Conservation (phyloP, 2,113 vertebrate species). For the Mastomys natalensis region DNA sequence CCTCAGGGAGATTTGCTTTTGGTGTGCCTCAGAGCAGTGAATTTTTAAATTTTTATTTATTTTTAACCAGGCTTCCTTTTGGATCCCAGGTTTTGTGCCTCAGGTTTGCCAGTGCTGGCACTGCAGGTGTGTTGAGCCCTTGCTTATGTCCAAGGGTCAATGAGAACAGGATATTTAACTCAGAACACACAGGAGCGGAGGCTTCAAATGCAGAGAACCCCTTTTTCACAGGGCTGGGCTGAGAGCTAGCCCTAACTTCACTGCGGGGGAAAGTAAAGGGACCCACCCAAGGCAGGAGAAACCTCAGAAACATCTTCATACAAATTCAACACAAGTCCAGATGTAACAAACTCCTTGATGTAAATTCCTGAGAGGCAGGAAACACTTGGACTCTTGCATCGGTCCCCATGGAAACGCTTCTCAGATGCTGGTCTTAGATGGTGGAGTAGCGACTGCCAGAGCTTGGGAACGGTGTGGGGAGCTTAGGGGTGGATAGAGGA, state of each 20-base stretch:
- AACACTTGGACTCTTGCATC: accelerated
- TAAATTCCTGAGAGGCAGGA: not conserved
- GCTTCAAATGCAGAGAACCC: not conserved
- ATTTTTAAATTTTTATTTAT: too few relatives aligned
- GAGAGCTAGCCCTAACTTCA: not conserved
- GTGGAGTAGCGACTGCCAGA: not conserved
- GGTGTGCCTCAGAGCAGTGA: not conserved
- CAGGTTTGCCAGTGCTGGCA: not conserved
- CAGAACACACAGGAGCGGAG: not conserved
- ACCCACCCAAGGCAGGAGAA: too few relatives aligned
- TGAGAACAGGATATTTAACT: not conserved
- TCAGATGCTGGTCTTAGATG: not conserved
- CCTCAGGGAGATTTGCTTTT: not conserved
- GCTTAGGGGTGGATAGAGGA: not conserved
- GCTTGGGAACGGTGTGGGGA: too few relatives aligned
- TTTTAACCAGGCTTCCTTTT: not conserved
- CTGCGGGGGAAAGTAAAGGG: too few relatives aligned
- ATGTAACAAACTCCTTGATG: not conserved
- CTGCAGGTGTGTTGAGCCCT: not conserved
- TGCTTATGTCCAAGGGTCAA: not conserved
- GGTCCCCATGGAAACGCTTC: not conserved
- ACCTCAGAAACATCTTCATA: too few relatives aligned
- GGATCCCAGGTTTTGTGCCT: not conserved
- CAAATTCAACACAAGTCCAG: too few relatives aligned
- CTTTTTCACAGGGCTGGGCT: accelerated